These are phyloP conservation scores for Ostrea denselamellosa DNA, from an alignment of 1,140 invertebrate genomes.

Conservation along the genomic window DNA sequence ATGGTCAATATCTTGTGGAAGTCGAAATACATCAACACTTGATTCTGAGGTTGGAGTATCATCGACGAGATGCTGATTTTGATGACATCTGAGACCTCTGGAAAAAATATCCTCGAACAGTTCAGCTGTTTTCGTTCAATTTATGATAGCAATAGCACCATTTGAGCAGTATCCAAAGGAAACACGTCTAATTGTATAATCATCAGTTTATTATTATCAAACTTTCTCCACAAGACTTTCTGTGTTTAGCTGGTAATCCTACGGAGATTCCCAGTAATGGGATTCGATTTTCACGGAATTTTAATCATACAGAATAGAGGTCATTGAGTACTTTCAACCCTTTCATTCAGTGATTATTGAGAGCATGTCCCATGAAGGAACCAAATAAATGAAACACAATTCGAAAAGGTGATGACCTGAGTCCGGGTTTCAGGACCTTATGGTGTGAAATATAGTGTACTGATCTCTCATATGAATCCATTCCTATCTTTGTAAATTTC, in stretches of 20 bases:
- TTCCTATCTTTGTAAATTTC: slow-evolving; percentile 30
- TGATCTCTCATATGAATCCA: slow-evolving; percentile 29
- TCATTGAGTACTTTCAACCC: too few relatives aligned
- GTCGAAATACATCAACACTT: neutral
- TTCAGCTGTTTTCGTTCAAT: slow-evolving; percentile 42
- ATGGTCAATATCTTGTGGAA: too few relatives aligned
- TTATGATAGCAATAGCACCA: slow-evolving; percentile 13
- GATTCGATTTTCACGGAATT: slow-evolving; percentile 41
- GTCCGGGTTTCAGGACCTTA: slow-evolving; percentile 46
- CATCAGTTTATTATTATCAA: slow-evolving; percentile 36
- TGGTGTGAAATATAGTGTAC: slow-evolving; percentile 48
- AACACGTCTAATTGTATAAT: slow-evolving; percentile 32
- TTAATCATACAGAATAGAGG: slow-evolving; percentile 27
- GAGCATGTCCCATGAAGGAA: too few relatives aligned
- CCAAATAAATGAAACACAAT: too few relatives aligned
- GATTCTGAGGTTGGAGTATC: slow-evolving; percentile 34
- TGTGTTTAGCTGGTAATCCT: slow-evolving; percentile 27
- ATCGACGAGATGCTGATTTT: slow-evolving; percentile 44
- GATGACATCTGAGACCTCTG: slow-evolving; percentile 17
- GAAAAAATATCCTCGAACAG: slow-evolving; percentile 20
- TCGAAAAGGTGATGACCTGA: slow-evolving; percentile 34
- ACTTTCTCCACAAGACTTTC: slow-evolving; percentile 45
- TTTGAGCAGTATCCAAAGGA: slow-evolving; percentile 38
- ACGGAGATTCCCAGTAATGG: slow-evolving; percentile 40
- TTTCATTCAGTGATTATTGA: too few relatives aligned